These are phyloP conservation scores for Pseudomugil gertrudae DNA, from an alignment of 2,797 vertebrate genomes.

Conservation along the genomic window DNA sequence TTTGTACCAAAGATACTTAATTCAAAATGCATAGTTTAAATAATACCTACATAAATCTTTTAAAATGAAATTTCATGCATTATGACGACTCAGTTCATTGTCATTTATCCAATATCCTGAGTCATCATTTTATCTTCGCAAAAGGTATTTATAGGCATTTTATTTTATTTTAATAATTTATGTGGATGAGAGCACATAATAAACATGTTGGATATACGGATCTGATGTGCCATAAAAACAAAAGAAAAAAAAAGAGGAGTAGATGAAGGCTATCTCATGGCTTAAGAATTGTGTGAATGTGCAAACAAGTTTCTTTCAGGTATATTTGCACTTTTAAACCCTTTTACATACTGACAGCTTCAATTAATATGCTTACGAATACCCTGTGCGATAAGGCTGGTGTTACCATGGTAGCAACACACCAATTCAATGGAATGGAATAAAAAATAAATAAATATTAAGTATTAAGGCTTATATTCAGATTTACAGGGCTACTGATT, in stretches of 20 bases:
- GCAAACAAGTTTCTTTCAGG: constrained; percentile 34
- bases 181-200: no score
- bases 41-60: not conserved
- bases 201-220: no score
- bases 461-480: constrained; percentile 43
- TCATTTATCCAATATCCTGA: not conserved
- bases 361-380: constrained; percentile 50
- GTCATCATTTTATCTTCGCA: not conserved
- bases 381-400: constrained; percentile 59
- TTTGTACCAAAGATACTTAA: not conserved
- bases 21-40: not conserved
- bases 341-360: constrained; percentile 18
- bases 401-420: constrained; percentile 75
- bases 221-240: no score
- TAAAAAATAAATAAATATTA: no score
- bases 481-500: constrained; percentile 31
- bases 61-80: not conserved
- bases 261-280: no score
- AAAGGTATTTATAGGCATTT: constrained; percentile 5
- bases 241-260: no score
- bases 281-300: constrained; percentile 18
- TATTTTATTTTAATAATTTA: no score
- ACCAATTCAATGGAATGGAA: constrained; percentile 61
- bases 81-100: not conserved
- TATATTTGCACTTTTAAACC: constrained; percentile 41